phyloP scores from a whole-genome alignment of 2,797 vertebrate species.

The Protosalanx chinensis region DNA sequence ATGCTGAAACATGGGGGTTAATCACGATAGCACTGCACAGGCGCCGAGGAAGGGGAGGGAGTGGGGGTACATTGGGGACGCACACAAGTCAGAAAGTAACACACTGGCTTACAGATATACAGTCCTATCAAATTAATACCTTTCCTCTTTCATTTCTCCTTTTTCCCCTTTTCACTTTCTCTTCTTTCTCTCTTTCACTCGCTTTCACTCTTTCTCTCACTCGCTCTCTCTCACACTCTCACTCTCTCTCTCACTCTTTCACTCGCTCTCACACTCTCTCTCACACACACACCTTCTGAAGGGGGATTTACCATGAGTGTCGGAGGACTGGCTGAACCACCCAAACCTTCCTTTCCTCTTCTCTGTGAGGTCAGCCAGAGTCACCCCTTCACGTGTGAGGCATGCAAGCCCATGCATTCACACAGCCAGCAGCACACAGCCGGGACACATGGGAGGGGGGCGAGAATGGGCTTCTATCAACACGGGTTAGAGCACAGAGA shows the following conservation, averaged over 20 bases:
- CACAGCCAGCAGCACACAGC: constrained; percentile 75
- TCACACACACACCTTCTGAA: constrained; percentile 38
- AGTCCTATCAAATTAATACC: not conserved
- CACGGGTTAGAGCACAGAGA: constrained; percentile 57
- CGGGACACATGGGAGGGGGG: constrained; percentile 58
- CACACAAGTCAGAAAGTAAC: constrained; percentile 28
- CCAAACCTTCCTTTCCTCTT: constrained; percentile 98
- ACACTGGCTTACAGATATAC: constrained; percentile 15
- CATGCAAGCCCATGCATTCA: constrained; percentile 84
- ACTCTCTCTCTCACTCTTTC: constrained; percentile 15
- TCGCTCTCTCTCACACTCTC: constrained; percentile 13
- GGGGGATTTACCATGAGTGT: constrained; percentile 93
- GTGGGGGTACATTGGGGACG: not conserved
- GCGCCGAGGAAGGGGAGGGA: constrained; percentile 17
- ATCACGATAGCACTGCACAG: constrained; percentile 53
- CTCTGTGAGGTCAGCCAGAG: constrained; percentile 92
- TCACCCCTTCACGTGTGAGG: constrained; percentile 89
- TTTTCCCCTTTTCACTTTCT: constrained; percentile 21
- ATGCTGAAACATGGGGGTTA: constrained; percentile 45
- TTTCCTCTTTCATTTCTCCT: constrained; percentile 15
- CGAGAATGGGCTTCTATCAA: constrained; percentile 75
- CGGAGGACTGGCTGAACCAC: constrained; percentile 92
- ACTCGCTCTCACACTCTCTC: constrained; percentile 23
- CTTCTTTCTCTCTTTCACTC: constrained; percentile 6
- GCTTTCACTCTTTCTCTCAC: constrained; percentile 10